phyloP scores from a whole-genome alignment of 2,888 invertebrate genomes.

The Lepidonotus clava region DNA sequence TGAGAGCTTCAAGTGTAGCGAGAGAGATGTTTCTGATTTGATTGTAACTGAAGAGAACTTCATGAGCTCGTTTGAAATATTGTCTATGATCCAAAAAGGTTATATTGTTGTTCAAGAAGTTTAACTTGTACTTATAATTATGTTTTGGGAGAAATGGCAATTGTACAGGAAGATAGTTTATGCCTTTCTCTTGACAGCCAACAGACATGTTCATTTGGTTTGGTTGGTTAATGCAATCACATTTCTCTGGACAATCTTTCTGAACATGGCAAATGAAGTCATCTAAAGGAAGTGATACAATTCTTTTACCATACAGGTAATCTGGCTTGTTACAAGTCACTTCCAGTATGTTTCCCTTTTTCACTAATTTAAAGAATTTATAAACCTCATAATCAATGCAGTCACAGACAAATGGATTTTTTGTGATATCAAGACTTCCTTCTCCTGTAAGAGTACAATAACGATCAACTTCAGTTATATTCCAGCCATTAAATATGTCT shows the following conservation, averaged over 20 bases:
- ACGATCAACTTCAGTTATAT: no score
- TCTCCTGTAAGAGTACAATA: not conserved
- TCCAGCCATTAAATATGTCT: not conserved
- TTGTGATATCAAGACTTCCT: not conserved
- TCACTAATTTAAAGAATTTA: not conserved
- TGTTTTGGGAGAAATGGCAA: not conserved
- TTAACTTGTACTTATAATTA: not conserved
- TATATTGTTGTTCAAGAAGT: not conserved
- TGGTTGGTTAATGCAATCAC: conserved; percentile 1
- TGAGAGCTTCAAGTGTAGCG: not conserved
- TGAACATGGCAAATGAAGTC: not conserved
- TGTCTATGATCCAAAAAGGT: not conserved
- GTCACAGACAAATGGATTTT: conserved; percentile 2
- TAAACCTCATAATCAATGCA: not conserved
- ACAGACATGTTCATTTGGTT: conserved; percentile 1
- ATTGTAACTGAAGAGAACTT: not conserved
- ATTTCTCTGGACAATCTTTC: not conserved
- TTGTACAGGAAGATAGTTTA: not conserved
- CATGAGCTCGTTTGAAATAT: not conserved
- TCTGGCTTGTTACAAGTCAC: not conserved
- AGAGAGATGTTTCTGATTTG: not conserved
- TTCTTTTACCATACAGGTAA: not conserved
- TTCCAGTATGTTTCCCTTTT: not conserved
- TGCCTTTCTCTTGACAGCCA: not conserved
- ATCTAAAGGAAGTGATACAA: not conserved